A percentile compares a stretch with the other conserved stretches of the same genome.
Conservation (phyloP, 2,888 invertebrate genomes). For the Dendrolimus pini region DNA sequence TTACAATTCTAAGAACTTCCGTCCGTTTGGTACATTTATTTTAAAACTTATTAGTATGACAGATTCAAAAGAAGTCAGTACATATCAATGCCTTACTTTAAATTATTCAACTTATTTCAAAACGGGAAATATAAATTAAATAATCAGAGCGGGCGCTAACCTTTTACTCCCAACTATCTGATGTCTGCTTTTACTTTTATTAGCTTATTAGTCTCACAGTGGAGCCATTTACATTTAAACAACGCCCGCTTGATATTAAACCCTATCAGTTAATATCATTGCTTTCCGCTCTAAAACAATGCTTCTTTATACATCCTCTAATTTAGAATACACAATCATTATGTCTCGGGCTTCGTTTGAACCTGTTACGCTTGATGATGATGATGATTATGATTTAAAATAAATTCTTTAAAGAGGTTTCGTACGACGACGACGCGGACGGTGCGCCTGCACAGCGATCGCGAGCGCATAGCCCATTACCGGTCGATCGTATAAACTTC, state of each 20-base stretch:
- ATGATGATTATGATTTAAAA: conserved; percentile 5
- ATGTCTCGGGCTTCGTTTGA: not conserved
- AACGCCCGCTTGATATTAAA: conserved; percentile 25
- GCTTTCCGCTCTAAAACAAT: conserved; percentile 24
- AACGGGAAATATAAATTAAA: too few relatives aligned
- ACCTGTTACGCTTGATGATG: not conserved
- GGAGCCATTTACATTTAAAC: conserved; percentile 22
- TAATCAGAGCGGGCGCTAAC: not conserved
- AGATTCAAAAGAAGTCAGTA: not conserved
- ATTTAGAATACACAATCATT: conserved; percentile 8
- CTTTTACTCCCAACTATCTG: not conserved
- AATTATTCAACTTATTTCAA: too few relatives aligned
- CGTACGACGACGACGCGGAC: conserved; percentile 24
- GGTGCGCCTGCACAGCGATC: conserved; percentile 37
- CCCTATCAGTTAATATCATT: conserved; percentile 26
- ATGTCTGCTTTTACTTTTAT: not conserved
- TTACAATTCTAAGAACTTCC: conserved; percentile 48
- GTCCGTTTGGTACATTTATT: conserved; percentile 17
- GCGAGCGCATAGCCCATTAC: conserved; percentile 51
- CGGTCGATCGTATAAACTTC: conserved; percentile 67
- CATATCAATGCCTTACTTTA: not conserved
- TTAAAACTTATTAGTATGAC: not conserved
- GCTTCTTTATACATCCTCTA: conserved; percentile 7
- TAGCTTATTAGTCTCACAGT: not conserved
- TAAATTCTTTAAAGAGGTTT: conserved; percentile 20